phyloP scores from a whole-genome alignment of 2,113 vertebrate genomes.

The Ifrita kowaldi region DNA sequence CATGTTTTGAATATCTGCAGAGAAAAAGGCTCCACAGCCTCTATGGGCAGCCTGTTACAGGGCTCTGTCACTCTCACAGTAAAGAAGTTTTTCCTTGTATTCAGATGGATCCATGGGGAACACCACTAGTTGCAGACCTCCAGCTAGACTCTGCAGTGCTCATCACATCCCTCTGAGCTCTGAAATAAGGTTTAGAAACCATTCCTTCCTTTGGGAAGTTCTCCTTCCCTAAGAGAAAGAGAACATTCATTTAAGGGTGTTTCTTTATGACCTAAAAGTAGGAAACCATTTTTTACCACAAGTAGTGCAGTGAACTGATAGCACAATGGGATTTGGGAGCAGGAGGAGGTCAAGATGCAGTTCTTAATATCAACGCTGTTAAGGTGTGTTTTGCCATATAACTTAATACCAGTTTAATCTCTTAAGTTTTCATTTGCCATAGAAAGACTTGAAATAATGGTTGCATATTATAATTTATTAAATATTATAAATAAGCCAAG shows the following conservation, averaged over 20 bases:
- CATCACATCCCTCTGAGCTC: not conserved
- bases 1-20: not conserved
- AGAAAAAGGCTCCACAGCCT: not conserved
- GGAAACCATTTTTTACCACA: not conserved
- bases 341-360: not conserved
- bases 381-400: not conserved
- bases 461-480: not conserved
- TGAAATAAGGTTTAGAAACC: not conserved
- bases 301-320: not conserved
- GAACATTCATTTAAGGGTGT: not conserved
- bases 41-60: not conserved
- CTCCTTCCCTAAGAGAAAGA: not conserved
- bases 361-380: not conserved
- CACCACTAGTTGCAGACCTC: not conserved
- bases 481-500: not conserved
- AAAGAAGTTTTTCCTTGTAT: not conserved
- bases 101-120: not conserved
- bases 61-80: not conserved
- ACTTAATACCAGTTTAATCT: not conserved
- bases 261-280: not conserved
- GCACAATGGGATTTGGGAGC: not conserved
- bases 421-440: not conserved
- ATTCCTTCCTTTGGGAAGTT: not conserved
- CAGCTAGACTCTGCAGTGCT: not conserved
- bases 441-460: not conserved